Evolutionary conservation across 2,113 vertebrate species (phyloP).

Genomic region (Mobula hypostoma): DNA sequence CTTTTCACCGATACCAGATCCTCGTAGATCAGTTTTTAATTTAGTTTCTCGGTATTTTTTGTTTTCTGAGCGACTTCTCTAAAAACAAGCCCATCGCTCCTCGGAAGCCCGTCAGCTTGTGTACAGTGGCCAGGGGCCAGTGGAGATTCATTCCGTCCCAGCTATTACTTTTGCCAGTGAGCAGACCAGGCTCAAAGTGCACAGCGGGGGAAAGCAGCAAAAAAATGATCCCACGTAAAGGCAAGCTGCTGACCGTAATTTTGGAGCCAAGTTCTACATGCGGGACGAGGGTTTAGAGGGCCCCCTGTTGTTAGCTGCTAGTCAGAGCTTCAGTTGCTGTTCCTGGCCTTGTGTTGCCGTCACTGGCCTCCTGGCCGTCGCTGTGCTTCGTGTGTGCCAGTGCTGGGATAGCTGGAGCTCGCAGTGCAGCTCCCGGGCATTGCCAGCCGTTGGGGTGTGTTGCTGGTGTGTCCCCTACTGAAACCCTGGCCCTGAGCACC

Average conservation of each 20-base stretch:
- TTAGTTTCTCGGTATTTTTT: too few species aligned
- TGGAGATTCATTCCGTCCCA: background rate
- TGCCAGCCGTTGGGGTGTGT: background rate
- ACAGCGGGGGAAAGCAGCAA: background rate
- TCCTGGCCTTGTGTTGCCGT: background rate
- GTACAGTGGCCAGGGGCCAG: background rate
- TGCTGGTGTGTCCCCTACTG: background rate
- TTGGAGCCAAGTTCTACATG: background rate
- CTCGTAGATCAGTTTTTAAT: background rate
- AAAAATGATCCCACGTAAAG: background rate
- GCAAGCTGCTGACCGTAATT: background rate
- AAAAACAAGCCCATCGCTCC: background rate
- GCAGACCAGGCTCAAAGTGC: background rate
- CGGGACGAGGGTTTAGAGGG: background rate
- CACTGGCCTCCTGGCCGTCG: background rate
- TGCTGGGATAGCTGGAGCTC: background rate
- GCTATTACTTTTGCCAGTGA: background rate
- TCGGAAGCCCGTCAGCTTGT: background rate
- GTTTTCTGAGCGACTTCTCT: background rate
- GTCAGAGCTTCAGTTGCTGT: too few species aligned
- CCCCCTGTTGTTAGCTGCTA: background rate
- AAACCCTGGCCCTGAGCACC: conserved; percentile 31
- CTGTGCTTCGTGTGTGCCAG: background rate
- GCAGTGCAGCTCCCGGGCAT: background rate
- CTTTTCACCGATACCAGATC: background rate